A percentile compares a stretch with the other conserved stretches of the same genome.
Conservation (phyloP, 2,113 vertebrate genomes). For the Gymnorhina tibicen region DNA sequence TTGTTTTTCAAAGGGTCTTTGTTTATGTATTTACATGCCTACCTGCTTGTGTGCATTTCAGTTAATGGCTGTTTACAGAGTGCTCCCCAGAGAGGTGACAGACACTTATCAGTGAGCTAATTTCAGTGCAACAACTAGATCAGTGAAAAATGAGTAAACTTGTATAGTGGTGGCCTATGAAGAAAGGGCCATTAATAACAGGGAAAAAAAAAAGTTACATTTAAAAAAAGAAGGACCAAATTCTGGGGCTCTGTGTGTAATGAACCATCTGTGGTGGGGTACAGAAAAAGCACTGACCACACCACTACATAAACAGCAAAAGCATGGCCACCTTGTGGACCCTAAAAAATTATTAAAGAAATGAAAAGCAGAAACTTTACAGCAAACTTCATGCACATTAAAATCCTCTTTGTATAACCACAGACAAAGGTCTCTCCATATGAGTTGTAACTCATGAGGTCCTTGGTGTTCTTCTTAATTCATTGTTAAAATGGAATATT, state of each 20-base stretch:
- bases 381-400: neutral
- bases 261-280: neutral
- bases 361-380: neutral
- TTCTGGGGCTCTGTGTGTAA: accelerated
- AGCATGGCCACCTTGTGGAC: neutral
- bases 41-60: neutral
- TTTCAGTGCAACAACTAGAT: neutral
- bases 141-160: neutral
- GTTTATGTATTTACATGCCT: neutral
- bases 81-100: neutral
- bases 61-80: neutral
- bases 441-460: neutral
- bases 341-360: neutral
- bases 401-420: neutral
- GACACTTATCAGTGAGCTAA: neutral
- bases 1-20: neutral
- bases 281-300: neutral
- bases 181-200: neutral
- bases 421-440: neutral
- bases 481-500: neutral
- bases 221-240: neutral
- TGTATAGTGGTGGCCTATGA: neutral
- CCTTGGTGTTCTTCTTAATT: neutral
- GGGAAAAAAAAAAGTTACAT: neutral
- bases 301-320: neutral